Percentiles rank a stretch among this genome's conserved stretches.
Evolutionary conservation across 53 echinoderm and acorn worm genomes (phyloP).

Genomic region (Echinarachnius parma): DNA sequence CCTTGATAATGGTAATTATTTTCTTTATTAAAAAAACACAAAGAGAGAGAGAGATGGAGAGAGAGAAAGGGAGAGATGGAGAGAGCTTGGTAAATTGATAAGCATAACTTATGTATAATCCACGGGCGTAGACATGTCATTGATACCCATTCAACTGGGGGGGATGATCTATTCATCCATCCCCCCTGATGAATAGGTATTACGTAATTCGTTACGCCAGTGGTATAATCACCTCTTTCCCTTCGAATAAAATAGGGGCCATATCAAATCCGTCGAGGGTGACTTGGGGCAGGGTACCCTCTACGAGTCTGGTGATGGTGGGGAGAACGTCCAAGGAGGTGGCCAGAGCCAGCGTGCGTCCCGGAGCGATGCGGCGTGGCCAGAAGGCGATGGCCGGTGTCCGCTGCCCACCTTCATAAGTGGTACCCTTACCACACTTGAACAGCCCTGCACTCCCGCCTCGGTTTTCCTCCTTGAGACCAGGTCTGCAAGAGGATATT

Average conservation of each 20-base stretch:
- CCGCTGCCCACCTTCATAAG: constrained; percentile 75
- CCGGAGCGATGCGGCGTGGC: constrained; percentile 62
- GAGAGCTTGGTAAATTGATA: too few relatives aligned
- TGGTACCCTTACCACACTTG: constrained; percentile 81
- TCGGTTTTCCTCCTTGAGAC: constrained; percentile 23
- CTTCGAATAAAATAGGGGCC: constrained; percentile 47
- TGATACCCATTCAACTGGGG: too few relatives aligned
- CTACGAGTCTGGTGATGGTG: constrained; percentile 61
- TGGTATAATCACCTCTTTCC: constrained; percentile 41
- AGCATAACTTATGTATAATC: too few relatives aligned
- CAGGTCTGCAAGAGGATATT: constrained; percentile 27
- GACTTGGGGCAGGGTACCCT: constrained; percentile 45
- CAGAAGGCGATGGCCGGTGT: constrained; percentile 73
- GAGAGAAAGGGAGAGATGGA: too few relatives aligned
- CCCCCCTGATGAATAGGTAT: too few relatives aligned
- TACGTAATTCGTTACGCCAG: too few relatives aligned
- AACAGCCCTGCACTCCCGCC: constrained; percentile 73
- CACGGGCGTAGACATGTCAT: too few relatives aligned
- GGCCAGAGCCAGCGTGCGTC: constrained; percentile 55
- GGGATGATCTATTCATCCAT: too few relatives aligned
- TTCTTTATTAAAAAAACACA: too few relatives aligned
- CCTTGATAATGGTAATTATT: too few relatives aligned
- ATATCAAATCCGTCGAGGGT: constrained; percentile 72
- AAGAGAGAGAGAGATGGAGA: too few relatives aligned
- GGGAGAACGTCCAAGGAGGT: constrained; percentile 63